Percentiles rank a stretch among this genome's conserved stretches.
Conservation (phyloP, 2,888 invertebrate species). For the Tipula unca region DNA sequence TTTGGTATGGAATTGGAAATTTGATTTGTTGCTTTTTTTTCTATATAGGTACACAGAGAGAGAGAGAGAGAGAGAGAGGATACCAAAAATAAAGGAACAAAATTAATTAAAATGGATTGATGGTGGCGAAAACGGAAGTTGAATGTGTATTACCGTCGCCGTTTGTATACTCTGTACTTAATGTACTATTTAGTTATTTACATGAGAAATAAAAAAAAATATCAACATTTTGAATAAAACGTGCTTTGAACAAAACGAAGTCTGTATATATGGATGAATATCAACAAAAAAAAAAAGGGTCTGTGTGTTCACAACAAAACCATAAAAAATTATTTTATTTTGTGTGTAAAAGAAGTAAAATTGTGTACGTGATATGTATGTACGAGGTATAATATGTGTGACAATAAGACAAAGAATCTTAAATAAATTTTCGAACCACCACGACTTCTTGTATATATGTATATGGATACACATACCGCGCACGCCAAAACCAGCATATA, state of each 20-base stretch:
- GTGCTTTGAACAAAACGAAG: neutral
- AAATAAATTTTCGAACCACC: neutral
- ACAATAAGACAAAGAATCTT: neutral
- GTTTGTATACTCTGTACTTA: neutral
- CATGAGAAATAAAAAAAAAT: conserved; percentile 14
- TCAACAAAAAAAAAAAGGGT: neutral
- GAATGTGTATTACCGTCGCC: neutral
- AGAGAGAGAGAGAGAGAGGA: no score
- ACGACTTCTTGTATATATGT: neutral
- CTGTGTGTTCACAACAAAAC: neutral
- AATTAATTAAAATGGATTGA: neutral
- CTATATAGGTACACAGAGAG: neutral
- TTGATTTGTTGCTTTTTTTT: neutral
- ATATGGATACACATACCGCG: neutral
- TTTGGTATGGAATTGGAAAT: neutral
- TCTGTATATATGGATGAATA: neutral
- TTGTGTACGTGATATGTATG: neutral
- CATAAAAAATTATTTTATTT: neutral
- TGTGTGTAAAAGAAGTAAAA: neutral
- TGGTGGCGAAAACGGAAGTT: neutral
- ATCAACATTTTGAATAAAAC: conserved; percentile 2
- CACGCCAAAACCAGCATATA: conserved; percentile 14
- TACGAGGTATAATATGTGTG: neutral
- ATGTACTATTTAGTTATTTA: neutral
- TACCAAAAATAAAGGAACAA: neutral